phyloP scores from a whole-genome alignment of 2,797 vertebrate species.

The Eospalax fontanierii region DNA sequence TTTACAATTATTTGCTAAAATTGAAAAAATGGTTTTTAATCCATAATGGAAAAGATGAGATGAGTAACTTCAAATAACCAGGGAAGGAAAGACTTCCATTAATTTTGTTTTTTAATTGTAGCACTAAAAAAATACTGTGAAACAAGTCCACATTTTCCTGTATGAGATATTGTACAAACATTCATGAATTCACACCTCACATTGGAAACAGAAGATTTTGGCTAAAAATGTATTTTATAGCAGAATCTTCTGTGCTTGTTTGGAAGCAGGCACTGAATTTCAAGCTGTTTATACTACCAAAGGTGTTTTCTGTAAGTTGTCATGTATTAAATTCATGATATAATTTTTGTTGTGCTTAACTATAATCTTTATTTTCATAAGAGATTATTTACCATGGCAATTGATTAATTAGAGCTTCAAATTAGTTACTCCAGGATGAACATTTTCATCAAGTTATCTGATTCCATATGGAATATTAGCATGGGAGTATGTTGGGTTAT shows the following conservation, averaged over 20 bases:
- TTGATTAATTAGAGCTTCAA: conserved; percentile 7
- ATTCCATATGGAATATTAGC: conserved; percentile 20
- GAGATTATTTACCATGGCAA: background rate
- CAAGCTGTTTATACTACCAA: background rate
- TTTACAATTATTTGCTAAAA: conserved; percentile 57
- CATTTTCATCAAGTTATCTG: conserved; percentile 6
- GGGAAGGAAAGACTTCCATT: background rate
- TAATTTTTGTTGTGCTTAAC: conserved; percentile 31
- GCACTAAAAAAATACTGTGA: conserved; percentile 18
- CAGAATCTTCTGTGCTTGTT: background rate
- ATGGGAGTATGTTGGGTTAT: conserved; percentile 4
- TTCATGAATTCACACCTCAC: background rate
- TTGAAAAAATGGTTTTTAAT: conserved; percentile 32
- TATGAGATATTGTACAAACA: background rate
- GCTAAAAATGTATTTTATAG: background rate
- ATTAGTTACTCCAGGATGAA: background rate
- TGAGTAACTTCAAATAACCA: background rate
- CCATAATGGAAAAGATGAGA: background rate
- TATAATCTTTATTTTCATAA: conserved; percentile 46
- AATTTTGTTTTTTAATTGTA: background rate
- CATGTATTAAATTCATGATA: background rate
- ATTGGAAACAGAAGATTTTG: conserved; percentile 46
- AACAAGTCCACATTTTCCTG: background rate
- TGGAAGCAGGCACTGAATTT: conserved; percentile 53
- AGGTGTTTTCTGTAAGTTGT: conserved; percentile 19